These are phyloP conservation scores for Falco berigora DNA, from an alignment of 2,797 vertebrate species.

Conservation along the genomic window DNA sequence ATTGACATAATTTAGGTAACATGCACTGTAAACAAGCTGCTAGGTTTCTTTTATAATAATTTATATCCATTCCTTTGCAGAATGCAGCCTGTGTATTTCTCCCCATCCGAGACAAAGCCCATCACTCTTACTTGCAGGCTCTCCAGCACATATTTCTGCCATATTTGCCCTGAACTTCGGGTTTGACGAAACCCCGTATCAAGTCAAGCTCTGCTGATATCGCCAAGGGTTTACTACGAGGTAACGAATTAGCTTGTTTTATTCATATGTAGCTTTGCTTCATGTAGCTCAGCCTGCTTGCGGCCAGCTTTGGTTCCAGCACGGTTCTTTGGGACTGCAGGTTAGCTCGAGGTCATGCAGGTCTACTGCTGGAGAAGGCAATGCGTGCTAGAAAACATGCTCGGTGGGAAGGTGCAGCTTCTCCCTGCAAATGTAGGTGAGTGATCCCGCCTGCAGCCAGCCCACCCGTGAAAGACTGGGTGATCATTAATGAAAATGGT, in stretches of 20 bases:
- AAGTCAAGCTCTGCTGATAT: neutral
- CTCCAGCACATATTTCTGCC: neutral
- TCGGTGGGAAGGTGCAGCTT: neutral
- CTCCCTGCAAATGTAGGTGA: neutral
- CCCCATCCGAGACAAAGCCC: neutral
- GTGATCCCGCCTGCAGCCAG: neutral
- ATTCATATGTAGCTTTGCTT: neutral
- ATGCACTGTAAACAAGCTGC: slow-evolving; percentile 15
- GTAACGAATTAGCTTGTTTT: slow-evolving; percentile 2
- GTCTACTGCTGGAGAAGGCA: neutral
- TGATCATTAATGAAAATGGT: neutral
- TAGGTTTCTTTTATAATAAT: neutral
- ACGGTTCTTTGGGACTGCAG: neutral
- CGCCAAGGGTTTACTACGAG: neutral
- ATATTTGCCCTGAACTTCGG: neutral
- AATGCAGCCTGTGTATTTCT: neutral
- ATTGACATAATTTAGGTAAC: slow-evolving; percentile 49
- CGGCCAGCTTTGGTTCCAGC: neutral
- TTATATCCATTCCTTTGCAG: neutral
- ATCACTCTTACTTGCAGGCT: neutral
- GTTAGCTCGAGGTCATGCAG: neutral
- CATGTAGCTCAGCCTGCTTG: neutral
- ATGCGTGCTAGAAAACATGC: neutral
- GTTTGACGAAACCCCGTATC: neutral
- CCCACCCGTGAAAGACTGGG: neutral